Evolutionary conservation across 2,797 vertebrate species (phyloP), one percentile per base, ranked within the genome.

Genomic region (Fistularia tabacaria): DNA sequence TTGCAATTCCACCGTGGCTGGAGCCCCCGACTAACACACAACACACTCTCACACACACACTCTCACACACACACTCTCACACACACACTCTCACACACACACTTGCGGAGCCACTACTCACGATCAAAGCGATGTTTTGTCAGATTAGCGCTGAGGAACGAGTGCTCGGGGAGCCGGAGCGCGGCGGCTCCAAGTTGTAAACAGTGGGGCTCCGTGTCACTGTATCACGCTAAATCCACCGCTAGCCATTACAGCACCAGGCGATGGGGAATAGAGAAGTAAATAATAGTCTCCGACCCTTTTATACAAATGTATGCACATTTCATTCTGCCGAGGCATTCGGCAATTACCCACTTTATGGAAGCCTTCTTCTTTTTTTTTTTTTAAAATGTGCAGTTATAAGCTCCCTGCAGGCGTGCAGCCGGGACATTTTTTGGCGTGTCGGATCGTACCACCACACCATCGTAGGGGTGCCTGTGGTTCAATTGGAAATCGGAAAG

Each of bases 1-100:
- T 84, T 85, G 69, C 68, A 73, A 69, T 82, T 81, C 83, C 75
- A 65, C 61, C 14, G 76, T 64, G 76, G 66, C 62, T 57, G 60
- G 59, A 70, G 57, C 73, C 40, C 39, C 0, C 5, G 69, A 45
- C 57, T 49, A 59, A 36, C 51, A 36, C 58, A 25, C 36, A n/a
- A n/a, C n/a, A n/a, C n/a, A n/a, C n/a, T n/a, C n/a, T n/a, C n/a
- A 47, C 9, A 47, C 37, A 58, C 59, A 66, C 13, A 13, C 58
- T 57, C 37, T 43, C 38, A 38, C 46, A 55, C 47, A 46, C 10
- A 48, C 14, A n/a, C 39, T 44, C n/a, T n/a, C n/a, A 47, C 9
- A 47, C 37, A 58, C 59, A 66, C 13, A 13, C 58, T 57, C 37
- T 43, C 38, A 38, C 46, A 55, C 47, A 46, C 10, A 48, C 14